Evolutionary conservation across 2,797 vertebrate species (phyloP), one percentile per base, ranked within the genome.

Genomic region (Onychomys torridus): DNA sequence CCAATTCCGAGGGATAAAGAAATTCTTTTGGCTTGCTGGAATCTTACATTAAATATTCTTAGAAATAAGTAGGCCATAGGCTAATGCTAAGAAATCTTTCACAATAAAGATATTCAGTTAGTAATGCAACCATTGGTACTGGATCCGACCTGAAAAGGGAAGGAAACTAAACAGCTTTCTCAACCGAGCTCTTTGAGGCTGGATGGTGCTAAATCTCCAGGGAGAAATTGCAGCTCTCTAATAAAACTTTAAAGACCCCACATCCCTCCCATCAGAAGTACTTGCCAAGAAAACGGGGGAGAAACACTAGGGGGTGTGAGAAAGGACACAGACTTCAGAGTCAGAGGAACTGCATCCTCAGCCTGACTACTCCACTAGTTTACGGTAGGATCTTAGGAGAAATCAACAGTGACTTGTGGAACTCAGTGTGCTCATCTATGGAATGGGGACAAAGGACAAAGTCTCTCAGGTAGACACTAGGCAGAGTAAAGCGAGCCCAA

Each of bases 1-100:
- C 23, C 83, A 75, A 75, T 57, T 85, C 91, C 1, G 16, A 93
- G 49, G 84, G 81, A 69, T 89, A 63, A 59, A 71, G 83, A 95
- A 46, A 78, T 75, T 84, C 34, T 67, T 89, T 77, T 9, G 71
- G 91, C 86, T 95, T 81, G 91, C 96, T 90, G 79, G 59, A 93
- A 92, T 92, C 89, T 91, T 40, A 89, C 77, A 52, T 75, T 65
- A 67, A 81, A 78, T 75, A 91, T 96, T 96, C 96, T 95, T 95
- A 87, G 92, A 95, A 96, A 87, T 91, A 97, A 97, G 89, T 91
- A 89, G 91, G 79, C 96, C 96, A 95, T 23, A 65, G 93, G 71
- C 96, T 79, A 85, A 84, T 9, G 29, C 91, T 89, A 78, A 88
- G 95, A 96, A 96, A 85, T 86, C 92, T 67, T 89, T 93, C 52